Base-by-base conservation (phyloP, 2,113 vertebrate species). In the Columba livia region DNA sequence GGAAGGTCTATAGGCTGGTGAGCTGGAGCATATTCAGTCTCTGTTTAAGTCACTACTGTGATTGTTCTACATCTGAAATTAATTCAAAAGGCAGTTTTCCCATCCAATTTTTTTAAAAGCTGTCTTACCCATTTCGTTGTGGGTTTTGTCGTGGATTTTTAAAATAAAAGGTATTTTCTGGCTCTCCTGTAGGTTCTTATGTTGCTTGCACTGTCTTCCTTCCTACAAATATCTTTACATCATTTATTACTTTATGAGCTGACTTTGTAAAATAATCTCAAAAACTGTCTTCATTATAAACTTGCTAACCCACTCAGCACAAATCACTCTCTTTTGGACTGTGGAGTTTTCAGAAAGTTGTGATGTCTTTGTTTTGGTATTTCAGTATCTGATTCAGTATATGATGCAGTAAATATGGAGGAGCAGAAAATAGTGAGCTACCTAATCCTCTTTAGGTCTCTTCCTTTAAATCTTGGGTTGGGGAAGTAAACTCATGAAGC, bases 71-170 rank as follows among this genome's bases (percentile, higher is more conserved):
- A 69, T 48, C 21, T 4, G 67, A 65, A 95, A 73, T 31, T 0
- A 69, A 44, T 40, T 31, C 9, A 70, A 85, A 82, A 77, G 26
- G 11, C 85, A 84, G 4, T 7, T 56, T 75, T 80, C 5, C 21
- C 32, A 29, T 72, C 81, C 9, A 15, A 10, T 67, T 50, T 74
- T 50, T 54, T 79, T 47, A 47, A 50, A 72, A 78, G 4, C 2
- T 42, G 23, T 73, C 7, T 61, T 70, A 36, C 3, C 10, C 0
- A 0, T 3, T 40, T 66, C n/a, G 3, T 72, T 6, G 44, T 50
- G 3, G 10, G 3, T 19, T 21, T 71, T 58, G 23, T 36, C 13
- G 21, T 42, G 25, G 9, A 8, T 47, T 7, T 19, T 57, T 34
- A 11, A 28, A 51, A 26, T 4, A 84, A 53, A 64, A 44, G 4